Percentiles rank a stretch among this genome's conserved stretches.
Conservation (phyloP, 2,113 vertebrate genomes). For the Pluvialis apricaria region DNA sequence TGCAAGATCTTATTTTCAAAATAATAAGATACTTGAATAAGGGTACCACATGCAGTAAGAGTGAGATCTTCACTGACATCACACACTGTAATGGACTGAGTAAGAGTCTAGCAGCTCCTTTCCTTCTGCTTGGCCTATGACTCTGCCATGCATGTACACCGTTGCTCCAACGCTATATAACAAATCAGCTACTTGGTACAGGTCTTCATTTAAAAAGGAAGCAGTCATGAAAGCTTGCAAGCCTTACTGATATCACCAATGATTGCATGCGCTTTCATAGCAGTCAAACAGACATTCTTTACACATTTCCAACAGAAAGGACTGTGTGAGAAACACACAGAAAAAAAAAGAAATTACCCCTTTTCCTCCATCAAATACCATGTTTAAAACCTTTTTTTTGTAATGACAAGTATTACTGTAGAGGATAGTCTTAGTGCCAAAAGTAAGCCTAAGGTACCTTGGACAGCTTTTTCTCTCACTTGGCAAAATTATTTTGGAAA, state of each 20-base stretch:
- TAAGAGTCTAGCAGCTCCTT: neutral
- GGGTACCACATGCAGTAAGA: neutral
- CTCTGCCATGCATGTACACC: neutral
- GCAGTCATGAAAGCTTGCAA: neutral
- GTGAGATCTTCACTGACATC: neutral
- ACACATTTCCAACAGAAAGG: neutral
- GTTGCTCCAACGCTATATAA: neutral
- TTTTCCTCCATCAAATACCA: neutral
- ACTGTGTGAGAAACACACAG: neutral
- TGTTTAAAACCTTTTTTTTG: neutral
- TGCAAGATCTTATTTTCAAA: neutral
- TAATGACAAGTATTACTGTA: neutral
- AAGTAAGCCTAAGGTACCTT: neutral
- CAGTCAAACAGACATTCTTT: neutral
- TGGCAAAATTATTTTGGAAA: neutral
- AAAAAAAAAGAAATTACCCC: too few relatives aligned
- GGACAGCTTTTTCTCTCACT: neutral
- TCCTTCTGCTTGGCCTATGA: neutral
- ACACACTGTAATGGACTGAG: neutral
- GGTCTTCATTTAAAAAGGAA: neutral
- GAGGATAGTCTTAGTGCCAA: neutral
- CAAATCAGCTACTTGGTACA: neutral
- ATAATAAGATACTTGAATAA: neutral
- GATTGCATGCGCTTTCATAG: neutral
- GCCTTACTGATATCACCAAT: neutral